Base-by-base conservation (phyloP, 2,797 vertebrate species). In the Thaleichthys pacificus region DNA sequence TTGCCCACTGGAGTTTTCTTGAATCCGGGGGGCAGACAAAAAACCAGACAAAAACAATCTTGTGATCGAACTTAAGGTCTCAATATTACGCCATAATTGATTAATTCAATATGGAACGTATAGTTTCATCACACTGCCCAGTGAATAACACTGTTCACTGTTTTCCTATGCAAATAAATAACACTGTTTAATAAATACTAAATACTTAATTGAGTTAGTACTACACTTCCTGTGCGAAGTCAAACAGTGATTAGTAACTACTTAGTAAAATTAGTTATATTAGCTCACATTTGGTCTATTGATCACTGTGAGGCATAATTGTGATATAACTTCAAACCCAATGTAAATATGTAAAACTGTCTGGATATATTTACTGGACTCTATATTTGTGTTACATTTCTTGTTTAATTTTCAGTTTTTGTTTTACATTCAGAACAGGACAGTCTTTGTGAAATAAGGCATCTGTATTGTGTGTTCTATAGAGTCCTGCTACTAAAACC, bases 141-240 rank as follows among this genome's bases (percentile, higher is more conserved):
- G 71, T 80, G 82, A 74, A 38, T 78, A 66, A 78, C 51, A 78
- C 66, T n/a, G 24, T 68, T 4, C 8, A 35, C 32, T 8, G 7
- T 80, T 8, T 12, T 64, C 79, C 49, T 54, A 62, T 66, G 72
- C 19, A 78, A 84, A 81, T 84, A 82, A 79, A 82, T 78, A 82
- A 32, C 75, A 63, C 78, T 3, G 61, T 76, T 75, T 72, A 35
- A 74, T 77, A 80, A 84, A 84, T 80, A 84, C 64, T 42, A 77
- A 70, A 65, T 70, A 70, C 63, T 75, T 51, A 49, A 74, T 12
- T 76, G 65, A 76, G 61, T 21, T 60, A 30, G 71, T 75, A 58
- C 75, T 54, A 19, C 11, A 51, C 65, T 24, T 28, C 19, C 63
- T 71, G 2, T 0, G 49, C 66, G 24, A 70, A 42, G 26, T 78